phyloP scores from a whole-genome alignment of 2,797 vertebrate species.

The Echeneis naucrates region DNA sequence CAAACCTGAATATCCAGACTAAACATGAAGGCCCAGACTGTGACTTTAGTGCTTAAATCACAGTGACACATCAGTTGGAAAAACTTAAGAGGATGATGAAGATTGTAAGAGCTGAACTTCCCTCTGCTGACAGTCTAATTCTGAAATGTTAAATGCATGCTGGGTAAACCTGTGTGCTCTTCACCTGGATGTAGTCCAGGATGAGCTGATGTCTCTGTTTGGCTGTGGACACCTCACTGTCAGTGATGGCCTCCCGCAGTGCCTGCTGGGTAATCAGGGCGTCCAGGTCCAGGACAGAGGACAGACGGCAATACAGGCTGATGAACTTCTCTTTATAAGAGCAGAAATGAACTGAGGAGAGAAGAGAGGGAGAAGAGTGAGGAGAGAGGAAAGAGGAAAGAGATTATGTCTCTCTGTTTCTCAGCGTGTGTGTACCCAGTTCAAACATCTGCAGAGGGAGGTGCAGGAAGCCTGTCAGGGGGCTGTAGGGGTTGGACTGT shows the following conservation, averaged over 20 bases:
- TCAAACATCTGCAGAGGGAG: constrained; percentile 99
- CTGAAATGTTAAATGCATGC: too few relatives aligned
- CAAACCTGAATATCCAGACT: too few relatives aligned
- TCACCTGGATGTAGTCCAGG: constrained; percentile 95
- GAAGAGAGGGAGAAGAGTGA: constrained; percentile 58
- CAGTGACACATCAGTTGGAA: too few relatives aligned
- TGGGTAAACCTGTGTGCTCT: neutral
- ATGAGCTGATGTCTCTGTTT: constrained; percentile 95
- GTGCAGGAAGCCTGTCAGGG: constrained; percentile 95
- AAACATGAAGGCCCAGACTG: too few relatives aligned
- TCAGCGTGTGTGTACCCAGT: constrained; percentile 90
- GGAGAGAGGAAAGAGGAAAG: constrained; percentile 4
- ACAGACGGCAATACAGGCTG: constrained; percentile 96
- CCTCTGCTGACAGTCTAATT: too few relatives aligned
- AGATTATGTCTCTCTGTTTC: neutral
- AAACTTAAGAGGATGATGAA: too few relatives aligned
- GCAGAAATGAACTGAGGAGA: constrained; percentile 92
- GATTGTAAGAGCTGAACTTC: too few relatives aligned
- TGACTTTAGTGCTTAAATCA: neutral
- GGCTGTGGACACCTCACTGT: constrained; percentile 92
- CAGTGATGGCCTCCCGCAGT: constrained; percentile 95
- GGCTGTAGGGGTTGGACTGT: constrained; percentile 96
- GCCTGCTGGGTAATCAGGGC: constrained; percentile 96
- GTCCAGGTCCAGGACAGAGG: constrained; percentile 95
- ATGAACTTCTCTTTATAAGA: constrained; percentile 97